Evolutionary conservation across 2,888 invertebrate genomes (phyloP).

Genomic region (Hypomecis atomaria): DNA sequence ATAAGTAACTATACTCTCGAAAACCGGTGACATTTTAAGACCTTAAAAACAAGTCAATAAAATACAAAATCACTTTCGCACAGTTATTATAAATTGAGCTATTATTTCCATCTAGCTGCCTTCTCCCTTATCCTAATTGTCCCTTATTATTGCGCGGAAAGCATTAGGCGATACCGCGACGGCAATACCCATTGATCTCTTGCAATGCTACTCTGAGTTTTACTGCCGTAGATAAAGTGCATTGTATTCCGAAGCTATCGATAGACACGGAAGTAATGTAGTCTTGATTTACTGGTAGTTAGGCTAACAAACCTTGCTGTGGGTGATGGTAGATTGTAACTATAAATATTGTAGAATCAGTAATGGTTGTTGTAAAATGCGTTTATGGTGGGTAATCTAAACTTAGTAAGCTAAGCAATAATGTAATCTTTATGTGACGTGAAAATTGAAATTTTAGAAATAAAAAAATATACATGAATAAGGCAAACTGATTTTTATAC

Average conservation of each 20-base stretch:
- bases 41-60: too few species aligned
- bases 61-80: not conserved
- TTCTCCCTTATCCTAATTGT: constrained; percentile 20
- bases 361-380: not conserved
- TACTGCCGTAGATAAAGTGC: constrained; percentile 40
- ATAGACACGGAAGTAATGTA: constrained; percentile 30
- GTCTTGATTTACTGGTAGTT: constrained; percentile 16
- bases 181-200: constrained; percentile 39
- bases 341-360: not conserved
- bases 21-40: too few species aligned
- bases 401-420: too few species aligned
- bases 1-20: too few species aligned
- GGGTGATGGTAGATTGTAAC: not conserved
- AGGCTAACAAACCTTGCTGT: constrained; percentile 11
- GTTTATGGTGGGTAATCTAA: too few species aligned
- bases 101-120: constrained; percentile 11
- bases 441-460: too few species aligned
- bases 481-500: too few species aligned
- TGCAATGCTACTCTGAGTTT: constrained; percentile 38
- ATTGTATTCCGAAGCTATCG: constrained; percentile 37
- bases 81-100: constrained; percentile 5
- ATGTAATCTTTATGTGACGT: too few species aligned
- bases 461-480: too few species aligned
- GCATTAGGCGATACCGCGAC: constrained; percentile 26
- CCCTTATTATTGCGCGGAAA: constrained; percentile 18